Evolutionary conservation across 2,888 invertebrate species (phyloP), one percentile per base, ranked within the genome.

Genomic region (Philaethria dido): DNA sequence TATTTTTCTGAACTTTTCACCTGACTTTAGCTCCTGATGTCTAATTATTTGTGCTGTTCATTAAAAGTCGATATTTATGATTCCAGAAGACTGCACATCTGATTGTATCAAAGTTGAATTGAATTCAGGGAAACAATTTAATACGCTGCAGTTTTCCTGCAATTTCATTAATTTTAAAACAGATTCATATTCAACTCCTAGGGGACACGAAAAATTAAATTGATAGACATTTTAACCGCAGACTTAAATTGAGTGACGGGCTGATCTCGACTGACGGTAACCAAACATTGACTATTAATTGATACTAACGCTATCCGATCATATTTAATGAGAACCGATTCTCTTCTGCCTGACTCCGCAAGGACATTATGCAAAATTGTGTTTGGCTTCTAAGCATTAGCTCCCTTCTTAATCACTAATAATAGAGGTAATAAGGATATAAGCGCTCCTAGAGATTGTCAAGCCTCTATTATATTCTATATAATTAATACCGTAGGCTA

Each of bases 201-300:
- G 48, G 63, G 57, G 57, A 50, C 4, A 25, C 59, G 29, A 48
- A 45, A 52, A 67, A 70, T 67, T 22, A 59, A 64, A 64, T 64
- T 70, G 36, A 62, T 67, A 62, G 52, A 62, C 62, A 57, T 57
- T 65, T 63, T 64, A 60, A 68, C 62, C 64, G 60, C 64, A 52
- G 50, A 63, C 71, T 77, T 70, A 77, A 78, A 80, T 75, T 75
- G 76, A 81, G 78, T 80, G 83, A 80, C 78, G 76, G 77, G 77
- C 74, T 75, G 78, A 77, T 78, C 77, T 74, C 73, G 77, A 77
- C 74, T 85, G 86, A 88, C 88, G 81, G 77, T 84, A 79, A 75
- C 78, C 87, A 89, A 92, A 92, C 89, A 89, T 89, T 91, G 85
- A 86, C 90, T 84, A 82, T 83, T 90, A 91, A 92, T 89, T 86